Percentiles rank a stretch among this genome's conserved stretches.
These are phyloP conservation scores for Cataglyphis altisquamis DNA, from an alignment of 2,888 invertebrate genomes.

Conservation along the genomic window DNA sequence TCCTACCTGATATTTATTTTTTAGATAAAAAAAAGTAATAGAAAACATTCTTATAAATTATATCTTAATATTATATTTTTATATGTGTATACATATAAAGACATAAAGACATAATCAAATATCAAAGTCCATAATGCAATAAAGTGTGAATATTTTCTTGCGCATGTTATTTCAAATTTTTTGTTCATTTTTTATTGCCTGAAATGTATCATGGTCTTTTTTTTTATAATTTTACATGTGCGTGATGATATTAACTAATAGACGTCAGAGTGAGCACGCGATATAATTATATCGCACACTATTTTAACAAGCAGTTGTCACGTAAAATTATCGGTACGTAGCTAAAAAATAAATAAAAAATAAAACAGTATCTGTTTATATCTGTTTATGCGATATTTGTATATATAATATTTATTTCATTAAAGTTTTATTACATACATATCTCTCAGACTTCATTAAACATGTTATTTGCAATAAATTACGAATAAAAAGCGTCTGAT, in stretches of 20 bases:
- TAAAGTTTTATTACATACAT: background rate
- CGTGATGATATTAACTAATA: conserved; percentile 12
- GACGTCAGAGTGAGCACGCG: no score
- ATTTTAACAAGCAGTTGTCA: background rate
- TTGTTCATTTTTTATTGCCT: background rate
- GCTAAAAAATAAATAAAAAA: background rate
- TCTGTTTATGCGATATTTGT: background rate
- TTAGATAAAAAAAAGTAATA: background rate
- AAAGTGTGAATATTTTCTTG: background rate
- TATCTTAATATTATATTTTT: no score
- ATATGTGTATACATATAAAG: no score
- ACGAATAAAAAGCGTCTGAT: background rate
- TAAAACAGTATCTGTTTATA: background rate
- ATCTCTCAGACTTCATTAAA: background rate
- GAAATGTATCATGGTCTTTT: background rate
- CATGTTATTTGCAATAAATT: background rate
- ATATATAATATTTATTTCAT: background rate
- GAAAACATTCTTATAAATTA: no score
- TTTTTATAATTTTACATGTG: background rate
- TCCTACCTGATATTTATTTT: background rate
- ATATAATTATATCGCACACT: background rate
- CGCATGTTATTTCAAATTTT: conserved; percentile 3
- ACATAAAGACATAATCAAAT: background rate
- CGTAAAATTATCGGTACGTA: background rate
- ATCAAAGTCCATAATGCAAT: background rate